A percentile compares a stretch with the other conserved stretches of the same genome.
Evolutionary conservation across 2,797 vertebrate species (phyloP).

Genomic region (Sebastes cheni): DNA sequence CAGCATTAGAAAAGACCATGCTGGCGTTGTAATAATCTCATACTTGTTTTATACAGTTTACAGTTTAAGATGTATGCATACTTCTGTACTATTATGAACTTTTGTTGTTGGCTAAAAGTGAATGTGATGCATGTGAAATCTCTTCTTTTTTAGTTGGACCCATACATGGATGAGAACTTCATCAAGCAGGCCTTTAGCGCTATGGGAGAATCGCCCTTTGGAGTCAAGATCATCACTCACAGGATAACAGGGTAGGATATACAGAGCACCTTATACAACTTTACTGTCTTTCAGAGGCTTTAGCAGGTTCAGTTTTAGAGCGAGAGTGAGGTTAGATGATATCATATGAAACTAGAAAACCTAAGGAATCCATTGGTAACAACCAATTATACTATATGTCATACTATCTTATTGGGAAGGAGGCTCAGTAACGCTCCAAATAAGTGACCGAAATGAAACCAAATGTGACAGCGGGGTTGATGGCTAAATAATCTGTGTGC

Average conservation of each 20-base stretch:
- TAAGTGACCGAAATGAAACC: too few relatives aligned
- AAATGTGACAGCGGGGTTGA: neutral
- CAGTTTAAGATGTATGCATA: neutral
- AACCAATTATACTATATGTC: too few relatives aligned
- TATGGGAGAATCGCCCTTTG: slow-evolving; percentile 85
- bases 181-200: slow-evolving; percentile 86
- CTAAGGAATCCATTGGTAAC: too few relatives aligned
- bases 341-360: too few relatives aligned
- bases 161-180: slow-evolving; percentile 87
- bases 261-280: neutral
- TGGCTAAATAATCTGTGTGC: neutral
- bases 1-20: neutral
- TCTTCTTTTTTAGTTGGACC: slow-evolving; percentile 76
- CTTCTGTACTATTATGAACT: neutral
- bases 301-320: too few relatives aligned
- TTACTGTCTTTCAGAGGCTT: too few relatives aligned
- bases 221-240: slow-evolving; percentile 87
- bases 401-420: too few relatives aligned
- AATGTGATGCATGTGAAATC: rapidly evolving
- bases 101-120: neutral
- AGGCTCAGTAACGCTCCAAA: too few relatives aligned
- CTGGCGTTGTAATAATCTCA: neutral
- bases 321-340: too few relatives aligned
- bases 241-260: slow-evolving; percentile 82
- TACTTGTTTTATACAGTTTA: too few relatives aligned